Conservation (phyloP, 30 jellyfish, hydroid and myxozoan genomes). For the Turritopsis rubra region DNA sequence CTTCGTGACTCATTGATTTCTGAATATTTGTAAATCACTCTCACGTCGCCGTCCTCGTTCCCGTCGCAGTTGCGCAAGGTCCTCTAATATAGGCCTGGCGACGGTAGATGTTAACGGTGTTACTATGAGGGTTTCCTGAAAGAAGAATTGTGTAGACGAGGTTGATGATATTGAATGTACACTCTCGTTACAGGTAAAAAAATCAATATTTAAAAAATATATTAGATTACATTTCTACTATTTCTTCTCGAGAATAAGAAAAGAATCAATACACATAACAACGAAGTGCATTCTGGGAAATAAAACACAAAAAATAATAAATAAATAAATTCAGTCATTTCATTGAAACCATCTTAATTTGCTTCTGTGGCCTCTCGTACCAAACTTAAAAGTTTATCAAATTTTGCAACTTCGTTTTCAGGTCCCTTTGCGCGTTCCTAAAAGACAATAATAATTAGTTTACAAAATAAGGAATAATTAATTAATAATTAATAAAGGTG, state of each 20-base stretch:
- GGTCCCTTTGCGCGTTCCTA: constrained; percentile 97
- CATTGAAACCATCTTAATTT: not conserved
- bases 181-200: not conserved
- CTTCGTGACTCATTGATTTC: too few species aligned
- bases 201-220: not conserved
- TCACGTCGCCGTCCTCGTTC: too few species aligned
- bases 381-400: constrained; percentile 79
- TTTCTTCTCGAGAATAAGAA: not conserved
- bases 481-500: too few species aligned
- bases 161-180: not conserved
- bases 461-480: not conserved
- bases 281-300: not conserved
- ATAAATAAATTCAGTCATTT: not conserved
- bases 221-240: not conserved
- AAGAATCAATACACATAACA: not conserved
- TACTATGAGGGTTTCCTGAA: not conserved
- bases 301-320: not conserved
- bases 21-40: too few species aligned
- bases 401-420: constrained; percentile 88
- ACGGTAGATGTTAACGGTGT: not conserved
- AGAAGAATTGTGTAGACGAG: not conserved
- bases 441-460: not conserved
- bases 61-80: too few species aligned
- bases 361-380: constrained; percentile 73
- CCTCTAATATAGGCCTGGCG: too few species aligned